Base-by-base conservation (phyloP, 2,113 vertebrate species). In the Urocolius indicus region DNA sequence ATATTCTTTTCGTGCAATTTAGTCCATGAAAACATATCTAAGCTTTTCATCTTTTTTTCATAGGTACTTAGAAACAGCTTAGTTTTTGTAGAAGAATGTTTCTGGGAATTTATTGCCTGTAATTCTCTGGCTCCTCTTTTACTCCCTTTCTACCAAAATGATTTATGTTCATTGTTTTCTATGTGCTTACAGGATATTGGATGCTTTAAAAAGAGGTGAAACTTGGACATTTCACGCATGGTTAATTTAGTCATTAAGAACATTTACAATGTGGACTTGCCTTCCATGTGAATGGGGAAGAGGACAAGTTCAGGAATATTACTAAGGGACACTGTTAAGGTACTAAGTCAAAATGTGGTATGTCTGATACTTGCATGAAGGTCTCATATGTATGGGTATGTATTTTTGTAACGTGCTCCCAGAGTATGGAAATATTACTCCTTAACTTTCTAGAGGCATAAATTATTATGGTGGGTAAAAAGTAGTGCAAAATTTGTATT, bases 101-200 rank as follows among this genome's bases (percentile, higher is more conserved):
- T 93, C 24, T 69, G 54, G 55, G 48, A 95, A 77, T 77, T 88
- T 71, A 62, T 24, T 66, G 22, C 34, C 51, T 4, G 3, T 41
- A 62, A 94, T 84, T 80, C 46, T 63, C 51, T 69, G 46, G 30
- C 29, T 93, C 21, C 12, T 79, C 34, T 66, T 73, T 82, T 68
- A 71, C 85, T 96, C 83, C 46, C 72, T 83, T 76, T 85, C 58
- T 17, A 46, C 51, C 1, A 3, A 66, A 67, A 54, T 46, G 41
- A 95, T 80, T 94, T 86, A 90, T 34, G 67, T 38, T 80, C 67
- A 55, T 38, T 20, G 11, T 88, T 66, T 94, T 54, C 72, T 76
- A 26, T 13, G 18, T 91, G 43, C 43, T 90, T 62, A 82, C 61
- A 68, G 26, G 24, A 79, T 5, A 27, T 30, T 32, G 24, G 46